phyloP scores from a whole-genome alignment of 1,140 invertebrate species.

The Ridgeia piscesae region DNA sequence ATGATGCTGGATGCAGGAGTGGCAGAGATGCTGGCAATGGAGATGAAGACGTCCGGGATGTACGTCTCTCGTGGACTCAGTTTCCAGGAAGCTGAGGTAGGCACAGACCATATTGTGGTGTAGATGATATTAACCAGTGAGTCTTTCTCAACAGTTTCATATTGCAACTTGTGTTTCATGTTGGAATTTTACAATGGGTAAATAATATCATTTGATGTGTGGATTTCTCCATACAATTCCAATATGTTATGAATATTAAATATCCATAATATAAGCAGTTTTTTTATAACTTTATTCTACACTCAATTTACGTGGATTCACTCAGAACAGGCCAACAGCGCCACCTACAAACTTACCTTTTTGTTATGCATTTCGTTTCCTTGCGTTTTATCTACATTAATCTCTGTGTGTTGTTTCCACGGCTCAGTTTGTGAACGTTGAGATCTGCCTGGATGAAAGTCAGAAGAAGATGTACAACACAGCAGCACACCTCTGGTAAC shows the following conservation, averaged over 20 bases:
- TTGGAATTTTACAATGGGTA: background rate
- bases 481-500: constrained; percentile 50
- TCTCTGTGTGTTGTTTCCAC: constrained; percentile 18
- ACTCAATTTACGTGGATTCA: no score
- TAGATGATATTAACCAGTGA: background rate
- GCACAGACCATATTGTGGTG: constrained; percentile 61
- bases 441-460: constrained; percentile 43
- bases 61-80: constrained; percentile 98
- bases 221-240: background rate
- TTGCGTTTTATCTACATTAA: no score
- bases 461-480: constrained; percentile 49
- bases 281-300: no score
- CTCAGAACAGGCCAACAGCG: no score
- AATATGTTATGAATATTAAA: no score
- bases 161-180: background rate
- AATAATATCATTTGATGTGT: background rate
- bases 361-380: no score
- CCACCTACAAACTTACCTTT: no score
- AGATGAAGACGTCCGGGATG: constrained; percentile 98
- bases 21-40: constrained; percentile 89
- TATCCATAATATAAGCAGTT: no score
- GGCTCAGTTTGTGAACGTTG: constrained; percentile 50
- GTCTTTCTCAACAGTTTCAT: no score
- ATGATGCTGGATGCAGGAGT: no score
- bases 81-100: constrained; percentile 93